Conservation (phyloP, 2,113 vertebrate genomes). For the Phylloscopus whistleri region DNA sequence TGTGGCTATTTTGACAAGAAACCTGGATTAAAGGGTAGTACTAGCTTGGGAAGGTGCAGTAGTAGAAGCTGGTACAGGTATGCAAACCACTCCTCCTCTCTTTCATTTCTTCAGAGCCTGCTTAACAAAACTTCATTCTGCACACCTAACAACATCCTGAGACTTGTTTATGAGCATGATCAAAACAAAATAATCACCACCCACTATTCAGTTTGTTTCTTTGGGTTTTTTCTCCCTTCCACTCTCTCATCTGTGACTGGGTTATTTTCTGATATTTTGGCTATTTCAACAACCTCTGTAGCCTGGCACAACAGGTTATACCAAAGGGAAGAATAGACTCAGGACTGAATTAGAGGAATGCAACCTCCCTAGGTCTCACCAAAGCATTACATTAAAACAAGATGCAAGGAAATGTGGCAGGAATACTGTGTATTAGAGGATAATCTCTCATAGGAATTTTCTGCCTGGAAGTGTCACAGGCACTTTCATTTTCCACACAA, state of each 20-base stretch:
- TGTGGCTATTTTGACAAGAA: slow-evolving; percentile 6
- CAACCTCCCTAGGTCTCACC: slow-evolving; percentile 15
- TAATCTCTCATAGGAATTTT: neutral
- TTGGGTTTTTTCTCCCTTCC: neutral
- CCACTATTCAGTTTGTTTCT: neutral
- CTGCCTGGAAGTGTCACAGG: neutral
- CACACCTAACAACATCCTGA: neutral
- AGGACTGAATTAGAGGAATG: slow-evolving; percentile 26
- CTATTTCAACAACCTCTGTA: slow-evolving; percentile 16
- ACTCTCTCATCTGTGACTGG: neutral
- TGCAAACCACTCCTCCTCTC: neutral
- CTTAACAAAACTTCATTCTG: neutral
- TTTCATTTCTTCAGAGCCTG: neutral
- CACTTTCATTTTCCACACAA: neutral
- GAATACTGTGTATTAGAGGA: neutral
- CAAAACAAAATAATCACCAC: neutral
- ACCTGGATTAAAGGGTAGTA: neutral
- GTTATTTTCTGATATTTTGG: neutral
- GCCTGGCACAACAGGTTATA: slow-evolving; percentile 19
- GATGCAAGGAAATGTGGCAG: neutral
- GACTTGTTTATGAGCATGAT: neutral
- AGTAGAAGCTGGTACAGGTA: neutral
- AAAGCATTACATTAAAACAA: slow-evolving; percentile 27
- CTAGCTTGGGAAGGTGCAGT: neutral
- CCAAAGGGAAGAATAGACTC: slow-evolving; percentile 41